Conservation (phyloP, 2,888 invertebrate genomes). For the Beris chalybata region DNA sequence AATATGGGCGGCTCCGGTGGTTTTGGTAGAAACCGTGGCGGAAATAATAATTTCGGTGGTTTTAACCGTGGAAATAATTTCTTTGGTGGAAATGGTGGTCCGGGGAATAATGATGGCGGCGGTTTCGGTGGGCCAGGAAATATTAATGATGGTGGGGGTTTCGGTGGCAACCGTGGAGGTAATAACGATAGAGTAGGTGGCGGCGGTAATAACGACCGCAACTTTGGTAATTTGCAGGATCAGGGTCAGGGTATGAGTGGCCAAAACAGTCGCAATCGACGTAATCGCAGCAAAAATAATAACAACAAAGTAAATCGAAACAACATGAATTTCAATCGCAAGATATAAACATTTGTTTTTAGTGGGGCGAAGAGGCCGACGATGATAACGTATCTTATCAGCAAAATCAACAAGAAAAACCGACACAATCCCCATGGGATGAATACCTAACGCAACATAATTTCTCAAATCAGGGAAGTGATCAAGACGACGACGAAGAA, state of each 20-base stretch:
- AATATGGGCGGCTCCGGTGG: neutral
- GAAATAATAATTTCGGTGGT: conserved; percentile 10
- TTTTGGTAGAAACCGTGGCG: neutral
- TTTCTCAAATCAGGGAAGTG: too few relatives aligned
- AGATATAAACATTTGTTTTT: conserved; percentile 17
- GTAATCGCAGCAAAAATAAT: conserved; percentile 11
- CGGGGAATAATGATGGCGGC: neutral
- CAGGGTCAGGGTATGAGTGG: neutral
- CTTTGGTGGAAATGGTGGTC: conserved; percentile 5
- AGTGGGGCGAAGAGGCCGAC: conserved; percentile 8
- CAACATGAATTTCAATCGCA: conserved; percentile 3
- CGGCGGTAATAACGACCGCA: neutral
- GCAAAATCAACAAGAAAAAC: conserved; percentile 4
- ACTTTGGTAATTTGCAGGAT: conserved; percentile 11
- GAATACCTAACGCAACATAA: too few relatives aligned
- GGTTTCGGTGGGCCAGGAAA: conserved; percentile 6
- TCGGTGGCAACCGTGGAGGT: conserved; percentile 5
- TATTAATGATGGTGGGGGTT: neutral
- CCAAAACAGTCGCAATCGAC: neutral
- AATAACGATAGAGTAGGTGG: neutral
- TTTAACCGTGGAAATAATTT: neutral
- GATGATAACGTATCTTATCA: neutral
- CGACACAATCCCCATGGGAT: too few relatives aligned
- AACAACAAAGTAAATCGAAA: conserved; percentile 22
- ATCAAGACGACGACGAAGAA: conserved; percentile 3